Evolutionary conservation across 2,888 invertebrate genomes (phyloP).

Genomic region (Sphecodes monilicornis): DNA sequence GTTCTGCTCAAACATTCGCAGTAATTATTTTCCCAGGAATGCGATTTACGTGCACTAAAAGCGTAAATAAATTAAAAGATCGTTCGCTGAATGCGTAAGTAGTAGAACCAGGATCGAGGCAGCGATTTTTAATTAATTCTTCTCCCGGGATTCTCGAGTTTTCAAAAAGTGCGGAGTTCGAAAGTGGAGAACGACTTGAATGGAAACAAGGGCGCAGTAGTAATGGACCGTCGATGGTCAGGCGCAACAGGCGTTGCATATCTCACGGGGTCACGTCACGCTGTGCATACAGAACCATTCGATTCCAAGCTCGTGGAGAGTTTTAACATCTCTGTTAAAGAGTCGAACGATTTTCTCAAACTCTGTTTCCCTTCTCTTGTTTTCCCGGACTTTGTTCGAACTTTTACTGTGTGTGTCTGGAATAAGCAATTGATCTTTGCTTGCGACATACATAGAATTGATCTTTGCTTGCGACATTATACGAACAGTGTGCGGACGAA

Average conservation of each 20-base stretch:
- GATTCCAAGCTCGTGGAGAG: neutral
- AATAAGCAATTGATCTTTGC: neutral
- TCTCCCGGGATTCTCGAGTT: neutral
- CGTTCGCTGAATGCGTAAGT: neutral
- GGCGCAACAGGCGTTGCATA: conserved; percentile 14
- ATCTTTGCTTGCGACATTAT: too few species aligned
- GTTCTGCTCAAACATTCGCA: neutral
- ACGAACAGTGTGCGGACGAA: too few species aligned
- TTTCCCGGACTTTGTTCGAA: neutral
- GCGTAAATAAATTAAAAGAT: neutral
- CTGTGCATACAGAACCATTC: neutral
- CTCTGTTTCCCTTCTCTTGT: neutral
- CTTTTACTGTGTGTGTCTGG: neutral
- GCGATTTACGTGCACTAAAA: neutral
- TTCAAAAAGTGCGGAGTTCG: neutral
- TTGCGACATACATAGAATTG: too few species aligned
- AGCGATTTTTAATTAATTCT: neutral
- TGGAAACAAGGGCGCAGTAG: neutral
- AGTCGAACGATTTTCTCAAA: neutral
- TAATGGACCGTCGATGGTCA: neutral
- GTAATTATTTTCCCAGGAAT: neutral
- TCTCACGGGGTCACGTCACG: neutral
- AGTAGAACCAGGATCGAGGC: neutral
- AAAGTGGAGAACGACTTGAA: neutral
- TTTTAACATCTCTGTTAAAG: neutral